phyloP scores from a whole-genome alignment of 2,888 invertebrate genomes.

The Polylopha cassiicola region DNA sequence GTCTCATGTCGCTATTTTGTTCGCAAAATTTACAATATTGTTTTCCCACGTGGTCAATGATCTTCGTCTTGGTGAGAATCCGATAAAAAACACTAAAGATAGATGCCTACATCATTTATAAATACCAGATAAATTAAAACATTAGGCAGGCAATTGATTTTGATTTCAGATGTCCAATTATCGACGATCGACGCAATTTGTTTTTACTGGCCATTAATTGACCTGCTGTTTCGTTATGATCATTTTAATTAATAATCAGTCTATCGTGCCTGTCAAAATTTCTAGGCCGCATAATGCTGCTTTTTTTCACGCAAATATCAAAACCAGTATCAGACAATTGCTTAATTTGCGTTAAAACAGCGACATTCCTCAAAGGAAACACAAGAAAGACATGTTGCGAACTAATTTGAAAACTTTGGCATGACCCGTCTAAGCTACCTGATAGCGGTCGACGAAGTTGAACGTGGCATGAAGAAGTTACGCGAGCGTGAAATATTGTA shows the following conservation, averaged over 20 bases:
- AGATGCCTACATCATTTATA: background rate
- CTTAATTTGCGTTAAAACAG: constrained; percentile 8
- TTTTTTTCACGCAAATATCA: constrained; percentile 5
- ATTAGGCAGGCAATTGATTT: too few relatives aligned
- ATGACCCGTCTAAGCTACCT: constrained; percentile 50
- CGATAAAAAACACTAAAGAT: too few relatives aligned
- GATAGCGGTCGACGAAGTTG: constrained; percentile 56
- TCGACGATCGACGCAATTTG: background rate
- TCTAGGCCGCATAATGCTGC: background rate
- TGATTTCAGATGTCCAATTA: constrained; percentile 12
- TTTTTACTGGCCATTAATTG: constrained; percentile 8
- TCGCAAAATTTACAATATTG: too few relatives aligned
- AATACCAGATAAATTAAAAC: too few relatives aligned
- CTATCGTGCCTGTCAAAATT: background rate
- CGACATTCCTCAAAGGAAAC: constrained; percentile 34
- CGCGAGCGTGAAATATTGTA: constrained; percentile 54
- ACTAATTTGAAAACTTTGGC: constrained; percentile 66
- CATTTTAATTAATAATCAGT: background rate
- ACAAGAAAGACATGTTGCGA: constrained; percentile 45
- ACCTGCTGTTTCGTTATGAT: background rate
- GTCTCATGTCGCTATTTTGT: too few relatives aligned
- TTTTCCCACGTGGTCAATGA: too few relatives aligned
- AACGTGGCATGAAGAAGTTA: constrained; percentile 56
- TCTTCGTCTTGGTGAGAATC: too few relatives aligned
- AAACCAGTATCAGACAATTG: too few relatives aligned